A percentile compares a stretch with the other conserved stretches of the same genome.
Conservation (phyloP, 2,888 invertebrate species). For the Pherbina coryleti region DNA sequence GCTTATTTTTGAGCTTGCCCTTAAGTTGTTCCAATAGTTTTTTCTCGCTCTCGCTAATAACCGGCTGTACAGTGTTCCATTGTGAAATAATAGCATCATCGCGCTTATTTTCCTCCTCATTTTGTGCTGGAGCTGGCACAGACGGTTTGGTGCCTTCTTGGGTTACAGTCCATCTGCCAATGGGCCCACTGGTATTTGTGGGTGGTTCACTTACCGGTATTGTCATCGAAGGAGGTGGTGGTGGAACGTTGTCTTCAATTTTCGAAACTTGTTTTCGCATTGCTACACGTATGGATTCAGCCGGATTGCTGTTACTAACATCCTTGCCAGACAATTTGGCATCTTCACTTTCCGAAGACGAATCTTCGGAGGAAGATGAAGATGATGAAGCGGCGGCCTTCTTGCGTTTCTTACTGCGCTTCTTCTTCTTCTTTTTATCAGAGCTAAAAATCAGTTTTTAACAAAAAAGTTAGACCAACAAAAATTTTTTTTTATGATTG, state of each 20-base stretch:
- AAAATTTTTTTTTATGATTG: no score
- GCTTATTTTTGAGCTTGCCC: slow-evolving; percentile 65
- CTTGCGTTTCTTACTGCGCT: slow-evolving; percentile 71
- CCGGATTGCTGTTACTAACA: slow-evolving; percentile 68
- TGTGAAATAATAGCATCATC: slow-evolving; percentile 73
- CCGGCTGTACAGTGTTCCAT: slow-evolving; percentile 73
- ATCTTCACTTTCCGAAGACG: slow-evolving; percentile 58
- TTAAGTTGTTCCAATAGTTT: slow-evolving; percentile 72
- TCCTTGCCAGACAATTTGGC: slow-evolving; percentile 52
- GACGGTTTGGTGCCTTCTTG: slow-evolving; percentile 66
- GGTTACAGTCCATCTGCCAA: slow-evolving; percentile 69
- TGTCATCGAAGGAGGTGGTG: slow-evolving; percentile 63
- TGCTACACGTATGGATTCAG: slow-evolving; percentile 76
- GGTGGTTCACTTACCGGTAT: slow-evolving; percentile 37
- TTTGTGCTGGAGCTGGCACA: slow-evolving; percentile 47
- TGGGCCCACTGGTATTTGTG: slow-evolving; percentile 64
- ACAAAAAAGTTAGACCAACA: slow-evolving; percentile 46
- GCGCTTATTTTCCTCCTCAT: slow-evolving; percentile 60
- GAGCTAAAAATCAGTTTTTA: slow-evolving; percentile 52
- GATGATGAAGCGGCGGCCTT: slow-evolving; percentile 50
- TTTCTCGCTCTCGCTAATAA: slow-evolving; percentile 73
- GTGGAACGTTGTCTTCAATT: slow-evolving; percentile 65
- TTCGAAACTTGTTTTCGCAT: slow-evolving; percentile 73
- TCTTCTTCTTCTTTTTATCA: slow-evolving; percentile 71
- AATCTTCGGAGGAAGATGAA: slow-evolving; percentile 43